Percentiles rank a stretch among this genome's conserved stretches.
phyloP scores from a whole-genome alignment of 2,797 vertebrate genomes.

The Anguilla megastoma region DNA sequence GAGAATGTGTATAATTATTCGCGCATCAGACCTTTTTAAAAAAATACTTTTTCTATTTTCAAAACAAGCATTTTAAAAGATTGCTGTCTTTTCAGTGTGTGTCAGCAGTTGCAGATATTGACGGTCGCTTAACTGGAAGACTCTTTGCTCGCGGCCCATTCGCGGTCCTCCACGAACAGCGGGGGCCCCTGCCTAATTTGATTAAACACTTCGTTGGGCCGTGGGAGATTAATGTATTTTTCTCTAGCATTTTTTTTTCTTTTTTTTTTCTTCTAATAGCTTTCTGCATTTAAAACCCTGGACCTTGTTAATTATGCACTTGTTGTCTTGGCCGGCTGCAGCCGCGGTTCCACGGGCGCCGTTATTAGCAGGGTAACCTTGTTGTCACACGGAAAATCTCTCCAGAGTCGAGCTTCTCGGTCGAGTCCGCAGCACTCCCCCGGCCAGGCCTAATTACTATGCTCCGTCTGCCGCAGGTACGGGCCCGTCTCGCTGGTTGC shows the following conservation, averaged over 20 bases:
- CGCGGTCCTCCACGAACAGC: constrained; percentile 51
- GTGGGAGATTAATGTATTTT: constrained; percentile 85
- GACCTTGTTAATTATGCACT: constrained; percentile 84
- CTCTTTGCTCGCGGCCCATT: constrained; percentile 48
- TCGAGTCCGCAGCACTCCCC: constrained; percentile 78
- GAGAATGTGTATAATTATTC: background rate
- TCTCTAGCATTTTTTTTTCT: constrained; percentile 75
- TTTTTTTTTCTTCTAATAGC: constrained; percentile 83
- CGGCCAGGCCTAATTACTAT: constrained; percentile 82
- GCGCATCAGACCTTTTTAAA: background rate
- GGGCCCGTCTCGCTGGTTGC: constrained; percentile 65
- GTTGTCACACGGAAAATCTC: constrained; percentile 70
- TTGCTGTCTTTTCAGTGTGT: constrained; percentile 45
- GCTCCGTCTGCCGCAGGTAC: constrained; percentile 82
- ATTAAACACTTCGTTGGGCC: constrained; percentile 81
- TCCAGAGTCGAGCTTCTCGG: constrained; percentile 75
- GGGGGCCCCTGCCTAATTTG: constrained; percentile 71
- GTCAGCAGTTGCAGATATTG: constrained; percentile 54
- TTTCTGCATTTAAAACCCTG: constrained; percentile 83
- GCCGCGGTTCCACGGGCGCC: constrained; percentile 72
- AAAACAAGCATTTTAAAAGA: constrained; percentile 34
- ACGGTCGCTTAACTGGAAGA: constrained; percentile 48
- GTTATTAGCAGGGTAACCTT: constrained; percentile 78
- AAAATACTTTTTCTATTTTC: constrained; percentile 10
- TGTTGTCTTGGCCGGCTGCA: constrained; percentile 76